Evolutionary conservation across 2,113 vertebrate species (phyloP), one percentile per base, ranked within the genome.

Genomic region (Calidris pygmaea): DNA sequence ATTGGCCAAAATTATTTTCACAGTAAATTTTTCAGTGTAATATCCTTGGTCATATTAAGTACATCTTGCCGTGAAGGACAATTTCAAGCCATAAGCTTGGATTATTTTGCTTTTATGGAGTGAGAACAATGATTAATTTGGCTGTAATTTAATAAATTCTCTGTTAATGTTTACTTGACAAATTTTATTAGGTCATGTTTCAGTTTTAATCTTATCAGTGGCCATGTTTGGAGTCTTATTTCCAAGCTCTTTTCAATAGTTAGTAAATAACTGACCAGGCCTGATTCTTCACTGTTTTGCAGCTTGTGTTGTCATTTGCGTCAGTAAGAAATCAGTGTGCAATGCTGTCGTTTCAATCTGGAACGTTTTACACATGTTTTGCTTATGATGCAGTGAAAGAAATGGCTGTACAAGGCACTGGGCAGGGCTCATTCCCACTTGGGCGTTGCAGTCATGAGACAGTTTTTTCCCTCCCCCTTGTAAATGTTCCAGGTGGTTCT

Each of bases 41-140:
- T 95, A 87, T 94, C 75, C 74, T 80, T 96, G 34, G 26, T 91
- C n/a, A 53, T 73, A 48, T 67, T 63, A 93, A 93, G 85, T 76
- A 70, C 27, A 60, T 80, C 19, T 89, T 12, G 0, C 19, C 52
- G 47, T 74, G 50, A 96, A 68, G n/a, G 60, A 15, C 23, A 63
- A 85, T 73, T 72, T 77, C 43, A 79, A 16, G 23, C 6, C 37
- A 6, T 78, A 60, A 68, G 24, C 30, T n/a, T 41, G 27, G 10
- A 41, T 70, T 89, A 10, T 39, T 78, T 80, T 65, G 16, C 24
- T 90, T 93, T 84, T 72, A 74, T 60, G 45, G 26, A 75, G 48
- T 48, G 73, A 67, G 47, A 89, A 35, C 7, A 75, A 27, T 91
- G 47, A 96, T 90, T 88, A 85, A 92, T 96, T 95, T 89, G 41